These are phyloP conservation scores for Nemotelus nigrinus DNA, from an alignment of 2,888 invertebrate genomes.

Conservation along the genomic window DNA sequence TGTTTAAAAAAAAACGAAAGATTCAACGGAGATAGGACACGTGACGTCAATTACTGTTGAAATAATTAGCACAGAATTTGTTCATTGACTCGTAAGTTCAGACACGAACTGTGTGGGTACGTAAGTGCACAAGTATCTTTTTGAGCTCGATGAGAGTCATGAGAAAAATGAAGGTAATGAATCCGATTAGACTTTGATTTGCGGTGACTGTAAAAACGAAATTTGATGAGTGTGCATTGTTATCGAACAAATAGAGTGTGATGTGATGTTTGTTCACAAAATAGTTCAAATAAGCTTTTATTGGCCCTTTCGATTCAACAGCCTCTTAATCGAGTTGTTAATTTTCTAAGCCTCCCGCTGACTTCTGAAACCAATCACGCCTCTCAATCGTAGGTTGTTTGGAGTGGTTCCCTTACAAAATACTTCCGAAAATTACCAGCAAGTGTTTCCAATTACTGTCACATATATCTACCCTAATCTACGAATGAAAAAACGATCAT, in stretches of 20 bases:
- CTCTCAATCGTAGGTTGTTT: not conserved
- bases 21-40: conserved; percentile 37
- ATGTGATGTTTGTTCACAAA: too few species aligned
- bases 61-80: conserved; percentile 38
- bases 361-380: conserved; percentile 1
- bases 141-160: not conserved
- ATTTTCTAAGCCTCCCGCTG: not conserved
- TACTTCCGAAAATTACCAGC: conserved; percentile 13
- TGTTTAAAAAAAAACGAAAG: conserved; percentile 1
- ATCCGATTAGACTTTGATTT: not conserved
- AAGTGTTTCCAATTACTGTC: conserved; percentile 34
- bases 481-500: not conserved
- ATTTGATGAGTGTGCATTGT: too few species aligned
- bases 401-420: conserved; percentile 9
- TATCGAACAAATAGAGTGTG: too few species aligned
- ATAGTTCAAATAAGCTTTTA: too few species aligned
- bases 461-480: not conserved
- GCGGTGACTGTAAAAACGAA: not conserved
- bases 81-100: conserved; percentile 42
- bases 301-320: too few species aligned
- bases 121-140: not conserved
- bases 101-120: conserved; percentile 35
- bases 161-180: not conserved
- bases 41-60: conserved; percentile 44
- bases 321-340: too few species aligned